Evolutionary conservation across 2,888 invertebrate species (phyloP), one percentile per base, ranked within the genome.

Genomic region (Parnassius orleans): DNA sequence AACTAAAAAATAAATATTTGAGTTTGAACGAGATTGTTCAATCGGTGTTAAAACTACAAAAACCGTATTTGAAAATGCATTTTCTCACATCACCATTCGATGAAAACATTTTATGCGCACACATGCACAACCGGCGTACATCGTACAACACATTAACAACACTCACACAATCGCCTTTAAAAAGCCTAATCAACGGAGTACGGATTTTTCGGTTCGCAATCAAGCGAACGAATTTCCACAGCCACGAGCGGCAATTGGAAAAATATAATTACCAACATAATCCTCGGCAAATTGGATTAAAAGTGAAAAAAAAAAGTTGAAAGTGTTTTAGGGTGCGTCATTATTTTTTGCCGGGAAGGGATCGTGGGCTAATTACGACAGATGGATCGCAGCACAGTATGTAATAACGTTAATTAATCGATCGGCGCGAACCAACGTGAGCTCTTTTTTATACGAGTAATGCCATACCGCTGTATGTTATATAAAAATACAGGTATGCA

Each of bases 241-340:
- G 79, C 80, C 75, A 74, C 79, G 77, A 78, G 77, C 80, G 77
- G 89, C 90, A 90, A 90, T 90, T 79, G 91, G 88, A 89, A 91
- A 91, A 90, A 90, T 90, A 92, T 92, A 92, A 92, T 92, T 91
- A 92, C 92, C 84, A 79, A 87, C 87, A 92, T 92, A 92, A 92
- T 92, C 92, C 92, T 79, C 86, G 77, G 84, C 85, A 92, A 92
- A 92, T 92, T 92, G 92, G 92, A 92, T 92, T 92, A 92, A 92
- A 90, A 90, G 90, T 87, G 85, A 82, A 81, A 87, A 87, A 87
- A 76, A 84, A 87, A 88, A 87, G 78, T 78, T 81, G 81, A 88
- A 90, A 90, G 87, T 88, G 87, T 90, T 90, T 90, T 89, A 87
- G 87, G 90, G 90, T 77, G 83, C 89, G 90, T 90, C 90, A 90